Base-by-base conservation (phyloP, 2,888 invertebrate species). In the Limnephilus rhombicus region DNA sequence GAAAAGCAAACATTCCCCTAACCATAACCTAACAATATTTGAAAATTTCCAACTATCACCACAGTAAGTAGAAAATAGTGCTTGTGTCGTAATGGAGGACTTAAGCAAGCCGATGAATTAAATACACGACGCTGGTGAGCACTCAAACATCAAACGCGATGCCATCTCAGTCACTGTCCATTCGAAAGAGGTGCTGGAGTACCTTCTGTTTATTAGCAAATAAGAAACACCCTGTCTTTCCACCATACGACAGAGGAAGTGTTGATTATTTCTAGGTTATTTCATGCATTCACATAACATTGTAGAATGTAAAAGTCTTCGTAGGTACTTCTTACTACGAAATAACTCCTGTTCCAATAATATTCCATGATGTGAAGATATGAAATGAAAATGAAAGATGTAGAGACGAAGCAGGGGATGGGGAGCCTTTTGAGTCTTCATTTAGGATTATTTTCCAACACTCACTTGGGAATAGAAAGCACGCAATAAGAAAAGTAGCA, bases 401-500 rank as follows among this genome's bases (percentile, higher is more conserved):
- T 68, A n/a, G n/a, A n/a, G 24, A 53, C 18, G 18, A 5, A 4
- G 53, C 18, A 53, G 53, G 18, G 34, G 37, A 34, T 7, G 31
- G 34, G 83, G 18, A 29, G 9, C 4, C 34, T 83, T 83, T 34
- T 31, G 34, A 83, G 37, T 31, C 37, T 85, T 45, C 85, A 85
- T n/a, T 85, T 85, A 45, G 41, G 85, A 85, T 86, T 86, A 86
- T 49, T 45, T 45, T 86, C 29, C 37, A 41, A n/a, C 45, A 29
- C 24, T 15, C n/a, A n/a, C 86, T 24, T 86, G 86, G 86, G 86
- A 86, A 86, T 86, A 86, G 83, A 83, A 41, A 83, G 37, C 37
- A n/a, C 31, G 82, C 37, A 83, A 83, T 83, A 37, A 34, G 34
- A 34, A 37, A 34, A 83, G 83, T 24, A 68, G 24, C 83, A 34